These are phyloP conservation scores for Tetragnatha montana DNA, from an alignment of 2,888 invertebrate species.

Conservation along the genomic window DNA sequence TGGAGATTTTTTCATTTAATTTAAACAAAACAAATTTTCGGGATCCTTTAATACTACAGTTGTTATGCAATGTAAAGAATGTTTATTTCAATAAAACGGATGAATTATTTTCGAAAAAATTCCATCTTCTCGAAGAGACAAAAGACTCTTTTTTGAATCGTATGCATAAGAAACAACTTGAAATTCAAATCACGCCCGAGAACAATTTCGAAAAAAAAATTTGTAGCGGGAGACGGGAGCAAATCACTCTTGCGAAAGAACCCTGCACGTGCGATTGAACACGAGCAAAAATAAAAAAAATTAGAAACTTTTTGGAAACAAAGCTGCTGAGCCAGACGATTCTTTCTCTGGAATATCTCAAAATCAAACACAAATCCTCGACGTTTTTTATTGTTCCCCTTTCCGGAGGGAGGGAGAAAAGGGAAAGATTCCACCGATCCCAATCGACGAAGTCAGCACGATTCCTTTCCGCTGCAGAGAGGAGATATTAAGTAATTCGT, in stretches of 20 bases:
- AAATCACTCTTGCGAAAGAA: neutral
- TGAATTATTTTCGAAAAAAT: no score
- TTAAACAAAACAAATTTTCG: no score
- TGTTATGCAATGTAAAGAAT: no score
- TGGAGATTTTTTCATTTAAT: no score
- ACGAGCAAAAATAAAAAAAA: neutral
- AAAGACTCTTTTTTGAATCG: no score
- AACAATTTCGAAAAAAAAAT: neutral
- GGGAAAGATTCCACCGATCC: neutral
- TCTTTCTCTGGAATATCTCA: neutral
- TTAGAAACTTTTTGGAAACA: neutral
- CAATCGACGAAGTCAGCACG: neutral
- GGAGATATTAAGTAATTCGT: constrained; percentile 45
- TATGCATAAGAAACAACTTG: neutral
- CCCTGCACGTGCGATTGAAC: neutral
- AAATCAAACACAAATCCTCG: neutral
- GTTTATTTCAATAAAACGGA: no score
- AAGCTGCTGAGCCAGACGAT: neutral
- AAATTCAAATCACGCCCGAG: neutral
- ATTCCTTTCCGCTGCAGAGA: neutral
- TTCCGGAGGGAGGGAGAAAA: neutral
- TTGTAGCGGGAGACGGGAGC: neutral
- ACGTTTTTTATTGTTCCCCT: neutral
- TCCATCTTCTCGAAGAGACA: no score
- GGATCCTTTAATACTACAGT: no score